A percentile compares a stretch with the other conserved stretches of the same genome.
Evolutionary conservation across 2,113 vertebrate species (phyloP).

Genomic region (Mesitornis unicolor): DNA sequence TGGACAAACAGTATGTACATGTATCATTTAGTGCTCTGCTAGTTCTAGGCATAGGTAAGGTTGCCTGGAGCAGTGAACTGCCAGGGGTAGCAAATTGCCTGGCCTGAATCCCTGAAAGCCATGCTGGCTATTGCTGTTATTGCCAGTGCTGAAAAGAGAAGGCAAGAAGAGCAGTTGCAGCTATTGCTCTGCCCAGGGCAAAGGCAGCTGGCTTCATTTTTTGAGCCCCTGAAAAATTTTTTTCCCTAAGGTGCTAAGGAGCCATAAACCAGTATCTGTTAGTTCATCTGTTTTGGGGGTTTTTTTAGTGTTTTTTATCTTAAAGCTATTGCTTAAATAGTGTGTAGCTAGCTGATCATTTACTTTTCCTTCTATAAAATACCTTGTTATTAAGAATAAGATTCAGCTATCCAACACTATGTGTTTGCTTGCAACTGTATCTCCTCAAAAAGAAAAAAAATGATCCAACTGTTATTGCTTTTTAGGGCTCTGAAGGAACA

Average conservation of each 20-base stretch:
- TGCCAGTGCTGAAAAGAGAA: not conserved
- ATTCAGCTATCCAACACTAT: not conserved
- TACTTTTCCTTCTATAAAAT: not conserved
- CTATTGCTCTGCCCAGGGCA: not conserved
- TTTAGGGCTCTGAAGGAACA: not conserved
- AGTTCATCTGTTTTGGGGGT: fast-evolving
- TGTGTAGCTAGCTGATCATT: not conserved
- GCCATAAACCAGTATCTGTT: not conserved
- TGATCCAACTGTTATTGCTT: not conserved
- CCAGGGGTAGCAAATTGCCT: not conserved
- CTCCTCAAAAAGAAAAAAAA: not conserved
- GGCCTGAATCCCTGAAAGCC: not conserved
- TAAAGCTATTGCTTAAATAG: not conserved
- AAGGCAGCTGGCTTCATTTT: not conserved
- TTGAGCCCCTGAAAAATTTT: not conserved
- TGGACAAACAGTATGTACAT: not conserved
- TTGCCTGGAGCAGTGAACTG: not conserved
- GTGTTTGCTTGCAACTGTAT: not conserved
- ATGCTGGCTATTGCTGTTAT: not conserved
- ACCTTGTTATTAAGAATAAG: not conserved
- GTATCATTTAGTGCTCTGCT: not conserved
- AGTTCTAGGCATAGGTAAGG: not conserved
- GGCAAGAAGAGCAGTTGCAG: not conserved
- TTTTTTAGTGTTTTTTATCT: not conserved
- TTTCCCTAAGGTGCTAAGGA: not conserved